Evolutionary conservation across 2,888 invertebrate species (phyloP), one percentile per base, ranked within the genome.

Genomic region (Tenthredo livida): DNA sequence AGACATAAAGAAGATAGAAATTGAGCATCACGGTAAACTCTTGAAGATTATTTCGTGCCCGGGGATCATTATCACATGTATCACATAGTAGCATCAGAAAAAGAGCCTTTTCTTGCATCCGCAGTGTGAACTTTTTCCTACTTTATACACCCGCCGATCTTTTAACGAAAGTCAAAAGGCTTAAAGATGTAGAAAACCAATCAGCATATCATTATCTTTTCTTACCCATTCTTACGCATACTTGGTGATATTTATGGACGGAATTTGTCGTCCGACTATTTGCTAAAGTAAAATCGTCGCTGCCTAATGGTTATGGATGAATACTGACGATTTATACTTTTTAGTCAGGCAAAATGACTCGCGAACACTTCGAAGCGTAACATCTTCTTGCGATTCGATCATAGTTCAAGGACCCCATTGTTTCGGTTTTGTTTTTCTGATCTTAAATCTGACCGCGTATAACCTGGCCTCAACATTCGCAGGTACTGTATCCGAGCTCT

Each of bases 291-390:
- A 73, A 73, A 67, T 67, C 17, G 15, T 9, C 10, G 1, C 10
- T 9, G 43, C 40, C 72, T 43, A 73, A 73, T 43, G 72, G 43
- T 73, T 73, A 43, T 43, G 72, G 72, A 73, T 43, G 72, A 40
- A 29, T 43, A 21, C 40, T n/a, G 21, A 73, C 43, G 9, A 43
- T 15, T 15, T 43, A 6, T 17, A 37, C 37, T 77, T 77, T 33
- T 50, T 40, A 43, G 40, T 73, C n/a, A 15, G 12, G 40, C 2
- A 12, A 73, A 73, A 73, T 73, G 40, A 73, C 43, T 73, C 4
- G 73, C 73, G 73, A 3, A 43, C 9, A 73, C 43, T 43, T 7
- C 40, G 29, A 12, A 73, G 40, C 73, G 73, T 73, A 29, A 73
- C 73, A 73, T 25, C 21, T 73, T 47, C 73, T 73, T 40, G 73